Evolutionary conservation across 2,888 invertebrate genomes (phyloP), one percentile per base, ranked within the genome.

Genomic region (Catotricha subobsoleta): DNA sequence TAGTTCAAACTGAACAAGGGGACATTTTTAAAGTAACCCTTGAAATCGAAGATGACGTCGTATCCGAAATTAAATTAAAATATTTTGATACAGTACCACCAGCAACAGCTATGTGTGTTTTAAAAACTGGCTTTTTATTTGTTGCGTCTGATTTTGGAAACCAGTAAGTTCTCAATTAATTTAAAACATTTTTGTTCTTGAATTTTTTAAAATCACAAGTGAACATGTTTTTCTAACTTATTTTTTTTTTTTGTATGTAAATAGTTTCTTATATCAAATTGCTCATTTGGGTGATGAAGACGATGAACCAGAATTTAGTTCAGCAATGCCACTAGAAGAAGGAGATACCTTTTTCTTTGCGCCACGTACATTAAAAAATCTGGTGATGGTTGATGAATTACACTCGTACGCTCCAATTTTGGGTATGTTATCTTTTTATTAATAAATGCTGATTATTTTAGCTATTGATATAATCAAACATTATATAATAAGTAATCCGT

Each of bases 61-160:
- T 94, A 7, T 95, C 94, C 1, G 97, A 98, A 67, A 95, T 99
- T 47, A 92, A 94, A 54, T 65, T 99, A 10, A 99, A 98, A 58
- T 99, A 99, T 64, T 99, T 99, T 64, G 98, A 99, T 58, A 98
- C 98, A 1, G 94, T 97, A 3, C 95, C 98, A 7, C 91, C 95
- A 3, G 91, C 98, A 1, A 74, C 87, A 15, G 77, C 94, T 0
- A 86, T 99, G 86, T 95, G 95, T 66, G 97, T 99, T 21, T 66
- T 99, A 45, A 97, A 97, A 62, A 97, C 97, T 43, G 98, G 98
- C 2, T 99, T 99, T 59, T 66, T 99, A 15, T 99, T 98, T 67
- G 87, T 97, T 9, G 97, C 97, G 2, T 84, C 90, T 21, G 98
- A 99, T 66, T 98, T 97, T 74, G 97, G 97, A 52, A 98, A 98